Evolutionary conservation across 1,140 invertebrate species (phyloP), one percentile per base, ranked within the genome.

Genomic region (Drosophila equinoxialis): DNA sequence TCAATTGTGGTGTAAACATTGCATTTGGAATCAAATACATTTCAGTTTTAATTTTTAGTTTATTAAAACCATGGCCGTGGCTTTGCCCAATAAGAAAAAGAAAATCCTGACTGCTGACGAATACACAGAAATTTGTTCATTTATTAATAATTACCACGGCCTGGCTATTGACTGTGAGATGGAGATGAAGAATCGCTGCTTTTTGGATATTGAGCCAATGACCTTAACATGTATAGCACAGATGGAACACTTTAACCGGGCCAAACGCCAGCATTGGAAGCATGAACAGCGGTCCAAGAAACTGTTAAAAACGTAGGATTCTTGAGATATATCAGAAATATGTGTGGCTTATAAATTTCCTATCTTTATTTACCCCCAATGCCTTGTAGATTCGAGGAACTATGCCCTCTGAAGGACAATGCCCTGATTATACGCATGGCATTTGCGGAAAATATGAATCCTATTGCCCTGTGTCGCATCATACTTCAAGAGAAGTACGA

Each of bases 401-500:
- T 67, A 74, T 92, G 90, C 92, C 55, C 61, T 6, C 65, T 86
- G 84, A 45, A 94, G 93, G 74, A 77, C 60, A 76, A 76, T 57
- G 23, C 64, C 57, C 93, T 95, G 45, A 91, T 96, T 3, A 71
- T 96, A 10, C 91, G 93, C 63, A 92, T 96, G 67, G 93, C 95
- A 6, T 89, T 93, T 71, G 79, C 93, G 48, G 91, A 93, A 61
- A 93, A 94, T 39, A 92, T 95, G 35, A 93, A 94, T 37, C 95
- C 96, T 8, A 93, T 94, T 48, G 90, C 95, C 33, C 89, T 96
- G 26, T 95, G 95, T 30, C 94, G 95, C 80, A 90, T 95, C 26
- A 93, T 97, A 45, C 84, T 96, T 17, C 94, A 96, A 79, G 93
- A 94, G 74, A 93, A 95, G 91, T 92, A 93, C 42, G 74, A 83